A percentile compares a stretch with the other conserved stretches of the same genome.
Evolutionary conservation across 2,113 vertebrate species (phyloP).

Genomic region (Ammodytes marinus): DNA sequence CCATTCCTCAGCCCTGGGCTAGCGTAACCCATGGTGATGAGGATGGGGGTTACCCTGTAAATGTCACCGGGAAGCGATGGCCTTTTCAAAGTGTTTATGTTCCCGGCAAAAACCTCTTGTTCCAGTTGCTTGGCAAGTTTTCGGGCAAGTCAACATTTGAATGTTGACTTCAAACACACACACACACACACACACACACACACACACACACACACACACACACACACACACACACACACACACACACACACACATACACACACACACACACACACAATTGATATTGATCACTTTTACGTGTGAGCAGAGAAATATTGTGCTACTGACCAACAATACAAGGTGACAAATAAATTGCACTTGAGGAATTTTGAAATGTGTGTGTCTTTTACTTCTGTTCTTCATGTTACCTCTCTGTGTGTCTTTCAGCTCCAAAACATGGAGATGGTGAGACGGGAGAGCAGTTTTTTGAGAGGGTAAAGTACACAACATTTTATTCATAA

Average conservation of each 20-base stretch:
- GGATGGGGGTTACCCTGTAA: constrained; percentile 76
- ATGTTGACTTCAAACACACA: constrained; percentile 60
- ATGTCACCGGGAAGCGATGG: constrained; percentile 79
- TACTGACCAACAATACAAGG: constrained; percentile 6
- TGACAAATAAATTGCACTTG: constrained; percentile 32
- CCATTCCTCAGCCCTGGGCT: constrained; percentile 80
- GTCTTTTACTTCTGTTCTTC: constrained; percentile 3
- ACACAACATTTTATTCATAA: constrained; percentile 2
- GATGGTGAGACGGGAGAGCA: constrained; percentile 79
- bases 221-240: too few species aligned
- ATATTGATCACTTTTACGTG: constrained; percentile 4
- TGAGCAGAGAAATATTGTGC: constrained; percentile 30
- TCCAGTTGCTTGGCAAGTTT: constrained; percentile 54
- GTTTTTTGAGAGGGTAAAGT: constrained; percentile 85
- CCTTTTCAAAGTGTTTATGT: constrained; percentile 82
- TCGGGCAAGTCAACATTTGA: constrained; percentile 66
- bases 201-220: too few species aligned
- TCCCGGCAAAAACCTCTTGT: constrained; percentile 67
- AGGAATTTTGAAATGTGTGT: neutral
- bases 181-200: neutral
- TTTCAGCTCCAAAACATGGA: constrained; percentile 77
- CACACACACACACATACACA: too few species aligned
- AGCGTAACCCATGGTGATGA: constrained; percentile 84
- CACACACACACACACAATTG: constrained; percentile 13
- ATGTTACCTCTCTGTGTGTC: constrained; percentile 10